A percentile compares a stretch with the other conserved stretches of the same genome.
Conservation (phyloP, 2,888 invertebrate genomes). For the Lepidonotus clava region DNA sequence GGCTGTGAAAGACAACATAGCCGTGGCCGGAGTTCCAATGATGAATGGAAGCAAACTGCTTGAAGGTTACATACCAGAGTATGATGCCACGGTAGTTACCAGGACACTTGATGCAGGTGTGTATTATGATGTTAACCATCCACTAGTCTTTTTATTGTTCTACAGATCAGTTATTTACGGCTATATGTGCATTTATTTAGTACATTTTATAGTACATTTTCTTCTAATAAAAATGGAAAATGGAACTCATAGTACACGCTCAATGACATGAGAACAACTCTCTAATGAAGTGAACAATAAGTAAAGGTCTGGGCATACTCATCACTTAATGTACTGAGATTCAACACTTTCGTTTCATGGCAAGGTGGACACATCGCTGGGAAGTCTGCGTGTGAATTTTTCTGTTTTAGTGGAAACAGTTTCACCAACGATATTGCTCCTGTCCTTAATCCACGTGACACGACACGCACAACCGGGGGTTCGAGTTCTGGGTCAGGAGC, state of each 20-base stretch:
- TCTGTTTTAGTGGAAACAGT: conserved; percentile 73
- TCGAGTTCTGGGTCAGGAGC: conserved; percentile 75
- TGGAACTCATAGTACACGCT: no score
- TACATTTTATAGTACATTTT: no score
- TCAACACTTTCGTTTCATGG: no score
- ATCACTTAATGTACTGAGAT: no score
- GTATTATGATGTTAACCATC: no score
- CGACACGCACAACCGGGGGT: conserved; percentile 69
- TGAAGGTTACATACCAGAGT: conserved; percentile 74
- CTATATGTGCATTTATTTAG: no score
- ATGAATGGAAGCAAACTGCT: conserved; percentile 70
- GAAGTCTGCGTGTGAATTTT: conserved; percentile 73
- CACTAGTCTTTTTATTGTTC: no score
- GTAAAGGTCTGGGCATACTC: no score
- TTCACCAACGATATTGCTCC: conserved; percentile 70
- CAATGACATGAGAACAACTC: no score
- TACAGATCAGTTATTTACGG: no score
- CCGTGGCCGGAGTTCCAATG: conserved; percentile 78
- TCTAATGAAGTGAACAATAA: no score
- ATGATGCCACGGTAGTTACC: conserved; percentile 75
- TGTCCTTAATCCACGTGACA: conserved; percentile 71
- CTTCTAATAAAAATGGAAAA: no score
- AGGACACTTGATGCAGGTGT: conserved; percentile 74
- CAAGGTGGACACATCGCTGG: conserved; percentile 59
- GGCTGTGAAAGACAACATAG: conserved; percentile 75